Evolutionary conservation across 2,797 vertebrate genomes (phyloP).

Genomic region (Hoplostethus atlanticus): DNA sequence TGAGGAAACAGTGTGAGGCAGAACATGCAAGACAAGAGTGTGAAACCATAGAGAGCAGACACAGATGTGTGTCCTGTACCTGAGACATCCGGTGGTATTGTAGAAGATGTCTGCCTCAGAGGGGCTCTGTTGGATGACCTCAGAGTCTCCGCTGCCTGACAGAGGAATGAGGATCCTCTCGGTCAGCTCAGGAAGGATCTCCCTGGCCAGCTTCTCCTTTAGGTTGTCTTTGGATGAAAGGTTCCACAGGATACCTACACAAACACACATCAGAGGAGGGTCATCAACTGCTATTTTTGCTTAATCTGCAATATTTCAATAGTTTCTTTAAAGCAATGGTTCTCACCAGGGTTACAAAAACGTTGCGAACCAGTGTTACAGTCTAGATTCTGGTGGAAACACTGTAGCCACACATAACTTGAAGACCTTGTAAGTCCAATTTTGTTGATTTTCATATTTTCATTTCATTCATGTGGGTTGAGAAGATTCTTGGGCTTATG

Average conservation of each 20-base stretch:
- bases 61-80: constrained; percentile 78
- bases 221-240: constrained; percentile 95
- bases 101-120: constrained; percentile 93
- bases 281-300: background rate
- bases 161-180: constrained; percentile 89
- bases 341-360: background rate
- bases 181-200: constrained; percentile 87
- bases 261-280: constrained; percentile 11
- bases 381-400: too few species aligned
- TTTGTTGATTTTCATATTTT: too few species aligned
- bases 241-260: constrained; percentile 96
- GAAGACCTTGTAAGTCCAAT: too few species aligned
- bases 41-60: background rate
- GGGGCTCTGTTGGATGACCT: constrained; percentile 79
- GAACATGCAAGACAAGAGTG: background rate
- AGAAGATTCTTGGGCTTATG: too few species aligned
- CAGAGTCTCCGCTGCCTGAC: constrained; percentile 50
- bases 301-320: background rate
- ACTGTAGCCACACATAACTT: too few species aligned
- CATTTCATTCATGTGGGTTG: too few species aligned
- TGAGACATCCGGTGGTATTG: constrained; percentile 95
- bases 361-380: too few species aligned
- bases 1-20: background rate
- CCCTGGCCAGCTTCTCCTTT: constrained; percentile 90
- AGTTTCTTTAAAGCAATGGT: background rate